phyloP scores from a whole-genome alignment of 2,113 vertebrate species.

The Chamaetylas fuelleborni region DNA sequence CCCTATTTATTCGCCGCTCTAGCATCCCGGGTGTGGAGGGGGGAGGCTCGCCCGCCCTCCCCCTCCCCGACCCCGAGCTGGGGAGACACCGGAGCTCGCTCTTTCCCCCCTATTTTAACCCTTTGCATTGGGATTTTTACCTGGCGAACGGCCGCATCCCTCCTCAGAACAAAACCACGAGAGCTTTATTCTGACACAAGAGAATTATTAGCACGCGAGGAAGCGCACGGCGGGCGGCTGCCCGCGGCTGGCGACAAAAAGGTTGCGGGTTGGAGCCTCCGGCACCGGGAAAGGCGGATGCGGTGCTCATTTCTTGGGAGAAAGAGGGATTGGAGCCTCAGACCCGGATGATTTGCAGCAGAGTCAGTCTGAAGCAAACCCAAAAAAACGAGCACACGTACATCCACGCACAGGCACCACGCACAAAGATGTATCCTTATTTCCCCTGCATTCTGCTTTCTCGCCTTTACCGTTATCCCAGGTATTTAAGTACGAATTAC shows the following conservation, averaged over 20 bases:
- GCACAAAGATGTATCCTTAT: background rate
- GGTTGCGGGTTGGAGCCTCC: background rate
- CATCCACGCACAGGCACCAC: background rate
- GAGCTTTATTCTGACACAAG: slow-evolving; percentile 29
- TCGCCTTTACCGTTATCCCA: background rate
- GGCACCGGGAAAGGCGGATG: background rate
- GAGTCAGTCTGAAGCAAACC: background rate
- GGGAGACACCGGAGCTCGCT: background rate
- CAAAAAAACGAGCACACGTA: background rate
- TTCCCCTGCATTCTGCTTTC: background rate
- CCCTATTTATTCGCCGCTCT: slow-evolving; percentile 69
- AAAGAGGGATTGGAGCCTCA: background rate
- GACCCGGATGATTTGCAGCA: background rate
- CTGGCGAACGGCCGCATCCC: slow-evolving; percentile 51
- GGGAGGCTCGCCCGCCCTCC: background rate
- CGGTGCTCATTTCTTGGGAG: background rate
- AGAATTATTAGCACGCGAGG: background rate
- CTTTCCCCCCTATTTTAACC: background rate
- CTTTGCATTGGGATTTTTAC: slow-evolving; percentile 24
- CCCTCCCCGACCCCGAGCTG: background rate
- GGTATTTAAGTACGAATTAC: slow-evolving; percentile 16
- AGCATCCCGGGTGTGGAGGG: slow-evolving; percentile 36
- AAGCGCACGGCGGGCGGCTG: background rate
- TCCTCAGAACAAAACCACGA: slow-evolving; percentile 19
- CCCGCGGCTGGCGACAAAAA: background rate